These are phyloP conservation scores for Orgyia antiqua DNA, from an alignment of 2,888 invertebrate genomes.

Conservation along the genomic window DNA sequence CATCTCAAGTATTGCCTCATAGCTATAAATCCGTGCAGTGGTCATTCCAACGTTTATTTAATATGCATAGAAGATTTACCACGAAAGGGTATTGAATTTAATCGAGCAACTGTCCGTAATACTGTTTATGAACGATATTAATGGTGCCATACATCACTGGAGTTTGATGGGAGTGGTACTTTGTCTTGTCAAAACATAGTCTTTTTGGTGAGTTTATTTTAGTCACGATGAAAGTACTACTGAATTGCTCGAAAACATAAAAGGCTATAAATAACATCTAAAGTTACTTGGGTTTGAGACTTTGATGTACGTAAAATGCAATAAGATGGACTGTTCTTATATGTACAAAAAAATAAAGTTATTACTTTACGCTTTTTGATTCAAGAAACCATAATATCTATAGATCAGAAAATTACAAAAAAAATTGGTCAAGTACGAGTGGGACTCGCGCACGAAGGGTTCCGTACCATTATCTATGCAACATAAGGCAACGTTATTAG, in stretches of 20 bases:
- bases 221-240: conserved; percentile 10
- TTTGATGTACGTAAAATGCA: background rate
- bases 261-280: conserved; percentile 5
- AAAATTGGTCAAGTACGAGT: too few relatives aligned
- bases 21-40: conserved; percentile 58
- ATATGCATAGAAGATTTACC: conserved; percentile 73
- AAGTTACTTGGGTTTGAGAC: background rate
- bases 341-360: too few relatives aligned
- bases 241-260: conserved; percentile 4
- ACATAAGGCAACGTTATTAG: too few relatives aligned
- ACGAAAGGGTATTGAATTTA: conserved; percentile 67
- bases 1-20: conserved; percentile 36
- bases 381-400: too few relatives aligned
- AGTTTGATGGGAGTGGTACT: conserved; percentile 29
- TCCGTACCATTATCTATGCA: too few relatives aligned
- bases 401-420: too few relatives aligned
- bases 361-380: too few relatives aligned
- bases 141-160: conserved; percentile 32
- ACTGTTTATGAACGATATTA: conserved; percentile 56
- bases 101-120: conserved; percentile 56
- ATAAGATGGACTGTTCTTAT: background rate
- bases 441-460: too few relatives aligned
- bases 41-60: conserved; percentile 63
- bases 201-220: conserved; percentile 25
- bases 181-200: conserved; percentile 40